These are phyloP conservation scores for Lampropteryx suffumata DNA, from an alignment of 2,888 invertebrate species.

Conservation along the genomic window DNA sequence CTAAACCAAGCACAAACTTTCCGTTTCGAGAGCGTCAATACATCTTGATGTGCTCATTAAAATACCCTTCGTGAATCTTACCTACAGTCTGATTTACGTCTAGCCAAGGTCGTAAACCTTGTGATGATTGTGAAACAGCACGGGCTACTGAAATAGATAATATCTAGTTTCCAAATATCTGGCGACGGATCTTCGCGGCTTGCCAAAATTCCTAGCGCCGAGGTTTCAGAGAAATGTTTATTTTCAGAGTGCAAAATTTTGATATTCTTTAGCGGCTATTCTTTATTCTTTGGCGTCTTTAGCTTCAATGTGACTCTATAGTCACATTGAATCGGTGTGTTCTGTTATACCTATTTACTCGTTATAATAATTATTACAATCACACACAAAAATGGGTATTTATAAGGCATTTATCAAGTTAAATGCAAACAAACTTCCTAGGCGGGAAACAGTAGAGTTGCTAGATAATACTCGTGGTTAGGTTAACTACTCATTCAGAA, in stretches of 20 bases:
- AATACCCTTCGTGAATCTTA: constrained; percentile 4
- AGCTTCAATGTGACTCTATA: constrained; percentile 2
- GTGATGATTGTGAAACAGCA: constrained; percentile 9
- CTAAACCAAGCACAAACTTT: neutral
- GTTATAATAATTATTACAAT: no score
- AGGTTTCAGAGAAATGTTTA: constrained; percentile 30
- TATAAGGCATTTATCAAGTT: no score
- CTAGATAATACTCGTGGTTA: no score
- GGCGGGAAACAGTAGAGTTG: no score
- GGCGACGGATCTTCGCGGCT: constrained; percentile 36
- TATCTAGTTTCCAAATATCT: constrained; percentile 57
- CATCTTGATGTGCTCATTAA: constrained; percentile 1
- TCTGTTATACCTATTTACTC: no score
- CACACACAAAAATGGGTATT: no score
- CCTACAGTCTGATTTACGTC: neutral
- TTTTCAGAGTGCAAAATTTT: constrained; percentile 18
- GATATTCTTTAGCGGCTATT: neutral
- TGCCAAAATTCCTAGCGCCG: constrained; percentile 55
- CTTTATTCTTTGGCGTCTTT: neutral
- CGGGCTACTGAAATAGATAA: constrained; percentile 28
- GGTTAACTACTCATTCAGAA: no score
- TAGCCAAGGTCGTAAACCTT: constrained; percentile 8
- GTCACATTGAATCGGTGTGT: no score
- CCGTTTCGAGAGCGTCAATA: neutral
- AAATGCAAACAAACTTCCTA: no score